These are phyloP conservation scores for Parasteatoda lunata DNA, from an alignment of 2,888 invertebrate genomes.

Conservation along the genomic window DNA sequence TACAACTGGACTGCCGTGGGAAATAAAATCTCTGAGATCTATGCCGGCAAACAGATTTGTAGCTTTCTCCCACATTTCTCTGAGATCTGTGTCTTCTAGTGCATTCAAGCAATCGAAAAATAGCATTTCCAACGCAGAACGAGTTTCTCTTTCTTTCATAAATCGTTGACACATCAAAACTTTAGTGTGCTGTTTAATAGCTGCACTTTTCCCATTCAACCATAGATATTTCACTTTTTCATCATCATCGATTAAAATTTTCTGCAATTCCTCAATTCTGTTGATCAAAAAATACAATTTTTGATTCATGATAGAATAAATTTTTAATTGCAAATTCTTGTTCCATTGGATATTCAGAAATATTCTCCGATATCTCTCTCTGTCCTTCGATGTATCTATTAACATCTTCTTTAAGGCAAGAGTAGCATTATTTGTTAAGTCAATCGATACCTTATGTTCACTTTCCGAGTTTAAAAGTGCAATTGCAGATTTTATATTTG, in stretches of 20 bases:
- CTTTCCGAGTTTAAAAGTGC: too few species aligned
- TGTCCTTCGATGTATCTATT: too few species aligned
- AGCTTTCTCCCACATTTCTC: neutral
- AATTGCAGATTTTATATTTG: too few species aligned
- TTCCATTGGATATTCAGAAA: neutral
- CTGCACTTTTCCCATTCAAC: neutral
- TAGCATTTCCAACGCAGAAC: neutral
- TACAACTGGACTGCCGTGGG: neutral
- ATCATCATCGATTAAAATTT: neutral
- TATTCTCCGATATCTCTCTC: too few species aligned
- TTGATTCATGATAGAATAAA: neutral
- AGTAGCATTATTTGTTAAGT: too few species aligned
- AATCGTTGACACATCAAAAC: neutral
- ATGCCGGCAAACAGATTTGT: neutral
- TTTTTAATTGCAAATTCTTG: neutral
- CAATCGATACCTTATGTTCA: too few species aligned
- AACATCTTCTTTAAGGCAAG: too few species aligned
- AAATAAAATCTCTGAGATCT: neutral
- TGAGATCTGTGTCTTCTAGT: neutral
- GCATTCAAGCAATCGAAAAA: neutral
- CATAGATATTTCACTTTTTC: neutral
- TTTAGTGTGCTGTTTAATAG: neutral
- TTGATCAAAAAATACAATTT: neutral
- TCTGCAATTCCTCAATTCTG: neutral
- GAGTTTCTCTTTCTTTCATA: neutral